Percentiles rank a stretch among this genome's conserved stretches.
phyloP scores from a whole-genome alignment of 2,797 vertebrate species.

The Antrozous pallidus region DNA sequence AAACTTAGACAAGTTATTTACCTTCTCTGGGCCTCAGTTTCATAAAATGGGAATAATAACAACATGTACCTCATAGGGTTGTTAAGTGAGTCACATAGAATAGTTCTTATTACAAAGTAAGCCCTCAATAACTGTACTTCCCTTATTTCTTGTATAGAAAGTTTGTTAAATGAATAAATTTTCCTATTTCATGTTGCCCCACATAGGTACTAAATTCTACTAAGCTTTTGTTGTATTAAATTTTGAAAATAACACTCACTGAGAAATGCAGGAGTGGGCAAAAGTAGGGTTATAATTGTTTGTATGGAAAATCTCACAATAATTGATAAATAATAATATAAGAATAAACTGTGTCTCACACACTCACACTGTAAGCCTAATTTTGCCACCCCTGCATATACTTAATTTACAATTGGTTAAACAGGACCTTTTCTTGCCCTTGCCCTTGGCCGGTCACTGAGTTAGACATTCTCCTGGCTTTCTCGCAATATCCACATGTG shows the following conservation, averaged over 20 bases:
- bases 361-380: background rate
- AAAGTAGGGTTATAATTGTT: background rate
- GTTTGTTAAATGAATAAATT: background rate
- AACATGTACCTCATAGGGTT: background rate
- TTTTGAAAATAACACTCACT: background rate
- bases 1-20: background rate
- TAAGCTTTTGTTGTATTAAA: background rate
- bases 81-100: background rate
- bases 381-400: background rate
- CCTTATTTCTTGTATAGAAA: background rate
- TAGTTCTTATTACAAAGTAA: background rate
- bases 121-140: background rate
- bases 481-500: background rate
- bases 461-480: background rate
- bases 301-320: background rate
- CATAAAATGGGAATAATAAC: background rate
- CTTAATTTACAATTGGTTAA: background rate
- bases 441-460: background rate
- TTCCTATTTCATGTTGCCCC: background rate
- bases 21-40: background rate
- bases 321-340: background rate
- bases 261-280: background rate
- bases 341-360: background rate
- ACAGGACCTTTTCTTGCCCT: background rate
- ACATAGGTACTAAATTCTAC: background rate